Percentiles rank a stretch among this genome's conserved stretches.
phyloP scores from a whole-genome alignment of 2,113 vertebrate species.

The Neopipo cinnamomea region DNA sequence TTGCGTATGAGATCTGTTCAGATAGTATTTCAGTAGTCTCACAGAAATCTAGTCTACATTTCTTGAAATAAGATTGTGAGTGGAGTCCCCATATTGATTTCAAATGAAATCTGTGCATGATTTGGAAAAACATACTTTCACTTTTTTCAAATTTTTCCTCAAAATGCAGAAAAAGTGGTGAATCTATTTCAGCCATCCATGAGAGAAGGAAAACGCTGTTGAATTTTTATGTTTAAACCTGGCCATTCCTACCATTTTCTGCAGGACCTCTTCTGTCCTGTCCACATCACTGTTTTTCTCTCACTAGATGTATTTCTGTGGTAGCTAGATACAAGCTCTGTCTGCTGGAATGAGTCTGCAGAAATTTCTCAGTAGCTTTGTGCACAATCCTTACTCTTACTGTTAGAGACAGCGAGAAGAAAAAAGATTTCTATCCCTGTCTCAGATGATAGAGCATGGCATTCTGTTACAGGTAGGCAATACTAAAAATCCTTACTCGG shows the following conservation, averaged over 20 bases:
- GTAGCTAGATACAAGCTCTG: not conserved
- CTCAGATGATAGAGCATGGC: not conserved
- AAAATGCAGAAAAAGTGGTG: not conserved
- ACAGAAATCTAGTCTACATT: not conserved
- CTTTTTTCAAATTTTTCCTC: not conserved
- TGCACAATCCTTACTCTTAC: not conserved
- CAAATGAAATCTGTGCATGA: not conserved
- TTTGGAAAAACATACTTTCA: not conserved
- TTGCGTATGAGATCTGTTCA: not conserved
- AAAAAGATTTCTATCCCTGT: not conserved
- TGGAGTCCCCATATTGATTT: not conserved
- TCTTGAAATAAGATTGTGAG: not conserved
- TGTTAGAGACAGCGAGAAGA: not conserved
- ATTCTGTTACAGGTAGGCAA: not conserved
- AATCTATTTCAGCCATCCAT: not conserved
- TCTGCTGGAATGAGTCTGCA: conserved; percentile 34
- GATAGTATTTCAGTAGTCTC: not conserved
- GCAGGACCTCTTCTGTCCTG: not conserved
- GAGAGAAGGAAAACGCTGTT: not conserved
- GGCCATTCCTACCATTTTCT: not conserved
- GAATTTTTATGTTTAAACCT: not conserved
- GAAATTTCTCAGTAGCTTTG: conserved; percentile 17
- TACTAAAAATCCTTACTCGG: not conserved
- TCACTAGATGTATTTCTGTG: not conserved
- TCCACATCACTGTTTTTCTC: not conserved